Conservation (phyloP, 2,797 vertebrate species). For the Etheostoma perlongum region DNA sequence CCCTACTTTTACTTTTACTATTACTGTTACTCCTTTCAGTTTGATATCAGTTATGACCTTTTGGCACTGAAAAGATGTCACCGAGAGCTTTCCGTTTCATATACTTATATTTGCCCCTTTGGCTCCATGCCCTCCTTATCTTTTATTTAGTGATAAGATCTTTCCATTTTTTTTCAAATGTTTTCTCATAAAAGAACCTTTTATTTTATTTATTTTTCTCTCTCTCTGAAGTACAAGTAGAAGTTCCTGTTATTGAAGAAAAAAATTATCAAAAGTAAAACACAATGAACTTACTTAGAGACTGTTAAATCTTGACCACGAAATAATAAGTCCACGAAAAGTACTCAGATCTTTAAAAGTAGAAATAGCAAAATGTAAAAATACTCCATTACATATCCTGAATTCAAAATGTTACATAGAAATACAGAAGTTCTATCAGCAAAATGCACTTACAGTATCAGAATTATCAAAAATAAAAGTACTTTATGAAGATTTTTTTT, state of each 20-base stretch:
- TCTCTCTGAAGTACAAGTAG: background rate
- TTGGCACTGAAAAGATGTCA: too few relatives aligned
- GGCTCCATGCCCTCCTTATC: too few relatives aligned
- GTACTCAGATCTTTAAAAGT: background rate
- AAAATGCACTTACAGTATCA: background rate
- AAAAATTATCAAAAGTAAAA: background rate
- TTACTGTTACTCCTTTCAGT: too few relatives aligned
- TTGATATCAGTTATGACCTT: too few relatives aligned
- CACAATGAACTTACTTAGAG: background rate
- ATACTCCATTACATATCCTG: background rate
- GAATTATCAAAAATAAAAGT: background rate
- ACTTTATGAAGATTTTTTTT: background rate
- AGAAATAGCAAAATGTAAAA: background rate
- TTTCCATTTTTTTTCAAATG: background rate
- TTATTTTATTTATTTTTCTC: background rate
- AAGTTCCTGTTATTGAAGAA: background rate
- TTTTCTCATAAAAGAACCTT: too few relatives aligned
- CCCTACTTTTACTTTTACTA: too few relatives aligned
- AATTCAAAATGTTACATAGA: background rate
- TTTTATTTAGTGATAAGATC: background rate
- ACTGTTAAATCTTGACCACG: background rate
- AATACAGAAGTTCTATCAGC: background rate
- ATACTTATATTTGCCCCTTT: too few relatives aligned
- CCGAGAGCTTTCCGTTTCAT: too few relatives aligned
- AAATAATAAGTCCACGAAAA: background rate